A percentile compares a stretch with the other conserved stretches of the same genome.
phyloP scores from a whole-genome alignment of 2,113 vertebrate genomes.

The Hippocampus guttulatus region DNA sequence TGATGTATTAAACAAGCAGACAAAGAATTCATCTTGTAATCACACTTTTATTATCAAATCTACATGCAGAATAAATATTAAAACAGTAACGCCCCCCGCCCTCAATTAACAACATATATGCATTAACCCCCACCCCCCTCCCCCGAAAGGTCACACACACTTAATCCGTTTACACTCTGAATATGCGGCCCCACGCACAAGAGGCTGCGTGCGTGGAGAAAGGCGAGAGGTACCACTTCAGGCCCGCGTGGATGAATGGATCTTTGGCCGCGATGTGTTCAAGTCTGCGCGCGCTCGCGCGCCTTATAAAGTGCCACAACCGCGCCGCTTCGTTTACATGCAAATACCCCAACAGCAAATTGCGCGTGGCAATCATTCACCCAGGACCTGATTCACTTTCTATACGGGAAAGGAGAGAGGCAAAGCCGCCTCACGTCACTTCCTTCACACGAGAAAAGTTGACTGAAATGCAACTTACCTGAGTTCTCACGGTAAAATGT shows the following conservation, averaged over 20 bases:
- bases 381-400: slow-evolving; percentile 43
- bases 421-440: slow-evolving; percentile 7
- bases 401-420: slow-evolving; percentile 5
- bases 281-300: slow-evolving; percentile 17
- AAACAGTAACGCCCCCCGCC: slow-evolving; percentile 2
- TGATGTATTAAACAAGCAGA: slow-evolving; percentile 16
- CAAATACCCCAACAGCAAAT: slow-evolving; percentile 48
- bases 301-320: slow-evolving; percentile 3
- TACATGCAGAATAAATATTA: slow-evolving; percentile 12
- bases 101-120: slow-evolving; percentile 59
- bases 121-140: slow-evolving; percentile 58
- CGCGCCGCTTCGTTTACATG: slow-evolving; percentile 49
- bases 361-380: slow-evolving; percentile 53
- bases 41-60: slow-evolving; percentile 14
- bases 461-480: slow-evolving; percentile 14
- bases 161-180: slow-evolving; percentile 68
- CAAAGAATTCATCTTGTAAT: neutral
- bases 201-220: slow-evolving; percentile 32
- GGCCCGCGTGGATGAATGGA: slow-evolving; percentile 25
- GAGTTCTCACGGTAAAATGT: neutral
- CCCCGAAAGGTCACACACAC: slow-evolving; percentile 59
- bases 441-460: neutral
- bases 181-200: slow-evolving; percentile 42
- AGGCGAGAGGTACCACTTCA: slow-evolving; percentile 40
- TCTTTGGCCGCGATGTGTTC: slow-evolving; percentile 50